Percentiles rank a stretch among this genome's conserved stretches.
These are phyloP conservation scores for Perca fluviatilis DNA, from an alignment of 2,113 vertebrate species.

Conservation along the genomic window DNA sequence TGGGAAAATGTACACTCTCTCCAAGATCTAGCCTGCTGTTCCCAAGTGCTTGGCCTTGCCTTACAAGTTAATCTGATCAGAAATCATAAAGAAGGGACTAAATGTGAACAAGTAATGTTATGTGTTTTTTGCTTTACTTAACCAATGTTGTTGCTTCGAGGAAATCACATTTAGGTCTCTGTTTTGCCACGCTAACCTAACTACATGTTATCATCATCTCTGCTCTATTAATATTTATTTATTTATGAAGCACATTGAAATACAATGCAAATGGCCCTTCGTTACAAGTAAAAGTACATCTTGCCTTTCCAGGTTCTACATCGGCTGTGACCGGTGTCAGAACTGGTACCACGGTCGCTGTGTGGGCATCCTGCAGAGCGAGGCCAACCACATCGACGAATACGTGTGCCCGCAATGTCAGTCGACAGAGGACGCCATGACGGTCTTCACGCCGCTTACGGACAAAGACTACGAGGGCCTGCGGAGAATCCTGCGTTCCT, in stretches of 20 bases:
- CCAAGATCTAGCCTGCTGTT: neutral
- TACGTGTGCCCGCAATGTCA: conserved; percentile 99
- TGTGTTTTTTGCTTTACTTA: neutral
- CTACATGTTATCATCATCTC: neutral
- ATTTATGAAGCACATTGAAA: neutral
- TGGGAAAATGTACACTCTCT: too few relatives aligned
- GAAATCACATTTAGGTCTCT: neutral
- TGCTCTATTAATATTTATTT: neutral
- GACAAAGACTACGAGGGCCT: conserved; percentile 98
- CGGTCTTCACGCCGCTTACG: conserved; percentile 95
- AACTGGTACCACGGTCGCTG: conserved; percentile 99
- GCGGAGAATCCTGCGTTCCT: conserved; percentile 92
- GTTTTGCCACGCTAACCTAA: neutral
- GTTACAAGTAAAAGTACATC: neutral
- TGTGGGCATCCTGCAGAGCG: conserved; percentile 97
- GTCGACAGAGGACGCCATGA: conserved; percentile 99
- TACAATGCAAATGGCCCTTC: neutral
- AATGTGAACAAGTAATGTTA: neutral
- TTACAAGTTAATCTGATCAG: neutral
- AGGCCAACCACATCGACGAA: conserved; percentile 97
- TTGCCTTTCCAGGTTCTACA: conserved; percentile 90
- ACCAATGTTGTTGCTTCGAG: neutral
- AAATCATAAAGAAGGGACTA: neutral
- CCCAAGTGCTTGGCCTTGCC: neutral
- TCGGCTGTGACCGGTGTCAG: conserved; percentile 98